These are phyloP conservation scores for Galleria mellonella DNA, from an alignment of 1,140 invertebrate species.

Conservation along the genomic window DNA sequence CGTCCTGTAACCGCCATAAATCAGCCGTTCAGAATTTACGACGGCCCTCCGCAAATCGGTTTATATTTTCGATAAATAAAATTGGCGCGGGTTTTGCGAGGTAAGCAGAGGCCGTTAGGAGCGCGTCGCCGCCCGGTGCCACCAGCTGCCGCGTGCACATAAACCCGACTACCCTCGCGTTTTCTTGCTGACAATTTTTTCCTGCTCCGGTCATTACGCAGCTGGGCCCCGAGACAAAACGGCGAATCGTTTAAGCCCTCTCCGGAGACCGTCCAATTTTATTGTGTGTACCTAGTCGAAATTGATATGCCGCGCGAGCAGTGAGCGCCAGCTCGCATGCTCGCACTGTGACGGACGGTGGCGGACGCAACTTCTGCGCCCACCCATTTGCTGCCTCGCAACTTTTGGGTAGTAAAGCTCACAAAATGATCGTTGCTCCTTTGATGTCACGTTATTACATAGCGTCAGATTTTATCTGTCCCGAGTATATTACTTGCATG, in stretches of 20 bases:
- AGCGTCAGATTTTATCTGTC: neutral
- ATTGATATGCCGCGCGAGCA: slow-evolving; percentile 69
- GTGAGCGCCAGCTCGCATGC: slow-evolving; percentile 23
- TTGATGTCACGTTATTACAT: slow-evolving; percentile 1
- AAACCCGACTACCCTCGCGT: slow-evolving; percentile 69
- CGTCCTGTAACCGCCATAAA: slow-evolving; percentile 64
- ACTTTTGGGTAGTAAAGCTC: slow-evolving; percentile 15
- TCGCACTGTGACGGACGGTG: slow-evolving; percentile 28
- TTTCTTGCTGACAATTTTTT: slow-evolving; percentile 75
- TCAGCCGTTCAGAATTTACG: slow-evolving; percentile 63
- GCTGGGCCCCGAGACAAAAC: slow-evolving; percentile 72
- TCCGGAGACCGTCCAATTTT: slow-evolving; percentile 71
- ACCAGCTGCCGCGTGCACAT: slow-evolving; percentile 66
- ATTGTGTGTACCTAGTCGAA: slow-evolving; percentile 71
- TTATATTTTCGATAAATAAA: slow-evolving; percentile 75
- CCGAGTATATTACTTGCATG: no score
- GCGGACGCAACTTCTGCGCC: slow-evolving; percentile 19
- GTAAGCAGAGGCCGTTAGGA: slow-evolving; percentile 72
- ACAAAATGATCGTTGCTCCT: neutral
- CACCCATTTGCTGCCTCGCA: slow-evolving; percentile 29
- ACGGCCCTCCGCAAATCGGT: slow-evolving; percentile 67
- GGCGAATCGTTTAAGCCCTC: slow-evolving; percentile 73
- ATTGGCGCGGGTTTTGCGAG: slow-evolving; percentile 72
- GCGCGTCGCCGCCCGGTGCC: slow-evolving; percentile 41
- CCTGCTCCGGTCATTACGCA: slow-evolving; percentile 69